phyloP scores from a whole-genome alignment of 2,888 invertebrate genomes.

The Atethmia centrago region DNA sequence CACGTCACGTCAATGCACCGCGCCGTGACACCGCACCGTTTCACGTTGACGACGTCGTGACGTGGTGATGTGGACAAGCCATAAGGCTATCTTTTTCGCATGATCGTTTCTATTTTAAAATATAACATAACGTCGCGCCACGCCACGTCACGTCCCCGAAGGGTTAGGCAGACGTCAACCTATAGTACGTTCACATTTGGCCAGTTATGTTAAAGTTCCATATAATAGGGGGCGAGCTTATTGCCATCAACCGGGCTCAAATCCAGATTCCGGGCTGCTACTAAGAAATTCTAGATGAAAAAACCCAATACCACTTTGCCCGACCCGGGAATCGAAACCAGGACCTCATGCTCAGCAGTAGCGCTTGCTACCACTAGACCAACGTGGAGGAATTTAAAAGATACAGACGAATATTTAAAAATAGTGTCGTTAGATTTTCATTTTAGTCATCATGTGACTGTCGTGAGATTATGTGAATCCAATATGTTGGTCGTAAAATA shows the following conservation, averaged over 20 bases:
- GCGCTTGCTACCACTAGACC: no score
- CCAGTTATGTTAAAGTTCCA: neutral
- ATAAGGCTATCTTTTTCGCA: conserved; percentile 20
- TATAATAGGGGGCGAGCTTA: neutral
- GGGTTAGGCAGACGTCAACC: neutral
- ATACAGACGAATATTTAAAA: neutral
- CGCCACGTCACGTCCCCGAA: fast-evolving
- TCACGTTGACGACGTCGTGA: no score
- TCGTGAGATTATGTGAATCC: conserved; percentile 50
- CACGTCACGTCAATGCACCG: no score
- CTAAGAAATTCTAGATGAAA: neutral
- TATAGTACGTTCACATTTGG: neutral
- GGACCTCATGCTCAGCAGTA: neutral
- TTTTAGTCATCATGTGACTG: conserved; percentile 45
- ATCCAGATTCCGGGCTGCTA: neutral
- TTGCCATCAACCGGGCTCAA: neutral
- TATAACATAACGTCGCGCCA: neutral
- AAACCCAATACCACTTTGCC: neutral
- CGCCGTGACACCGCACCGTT: no score
- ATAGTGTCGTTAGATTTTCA: conserved; percentile 28
- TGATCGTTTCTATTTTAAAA: conserved; percentile 29
- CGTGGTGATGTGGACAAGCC: no score
- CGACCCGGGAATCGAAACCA: neutral
- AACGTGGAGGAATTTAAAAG: neutral
- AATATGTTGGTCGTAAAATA: conserved; percentile 52